Conservation (phyloP, 2,113 vertebrate genomes). For the Crypturellus undulatus region DNA sequence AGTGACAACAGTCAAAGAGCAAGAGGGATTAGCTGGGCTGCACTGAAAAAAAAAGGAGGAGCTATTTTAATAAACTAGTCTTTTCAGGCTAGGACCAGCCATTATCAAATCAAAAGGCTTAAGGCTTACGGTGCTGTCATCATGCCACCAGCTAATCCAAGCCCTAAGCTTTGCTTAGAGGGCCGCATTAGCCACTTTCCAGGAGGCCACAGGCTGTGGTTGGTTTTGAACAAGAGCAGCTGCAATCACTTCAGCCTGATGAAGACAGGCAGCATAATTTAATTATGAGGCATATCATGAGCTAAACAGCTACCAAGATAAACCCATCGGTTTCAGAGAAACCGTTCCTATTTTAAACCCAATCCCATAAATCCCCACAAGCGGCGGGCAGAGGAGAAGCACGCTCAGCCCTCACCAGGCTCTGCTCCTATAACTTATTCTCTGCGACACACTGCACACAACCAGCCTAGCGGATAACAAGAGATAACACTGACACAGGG, state of each 20-base stretch:
- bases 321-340: slow-evolving; percentile 61
- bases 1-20: neutral
- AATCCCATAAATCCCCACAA: slow-evolving; percentile 57
- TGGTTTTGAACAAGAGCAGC: slow-evolving; percentile 1
- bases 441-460: neutral
- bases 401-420: neutral
- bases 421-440: slow-evolving; percentile 7
- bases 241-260: slow-evolving; percentile 1
- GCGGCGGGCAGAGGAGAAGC: slow-evolving; percentile 5
- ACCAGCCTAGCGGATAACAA: neutral
- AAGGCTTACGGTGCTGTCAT: neutral
- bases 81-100: neutral
- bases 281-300: slow-evolving; percentile 38
- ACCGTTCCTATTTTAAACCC: slow-evolving; percentile 55
- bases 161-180: slow-evolving; percentile 21
- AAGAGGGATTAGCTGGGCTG: neutral
- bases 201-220: neutral
- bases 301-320: slow-evolving; percentile 60
- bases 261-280: slow-evolving; percentile 22
- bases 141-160: neutral
- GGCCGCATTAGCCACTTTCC: neutral
- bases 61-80: neutral
- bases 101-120: neutral
- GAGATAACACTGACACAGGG: neutral
- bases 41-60: neutral